A percentile compares a stretch with the other conserved stretches of the same genome.
These are phyloP conservation scores for Ophiothrix spiculata DNA, from an alignment of 35 echinoderm and acorn worm species.

Conservation along the genomic window DNA sequence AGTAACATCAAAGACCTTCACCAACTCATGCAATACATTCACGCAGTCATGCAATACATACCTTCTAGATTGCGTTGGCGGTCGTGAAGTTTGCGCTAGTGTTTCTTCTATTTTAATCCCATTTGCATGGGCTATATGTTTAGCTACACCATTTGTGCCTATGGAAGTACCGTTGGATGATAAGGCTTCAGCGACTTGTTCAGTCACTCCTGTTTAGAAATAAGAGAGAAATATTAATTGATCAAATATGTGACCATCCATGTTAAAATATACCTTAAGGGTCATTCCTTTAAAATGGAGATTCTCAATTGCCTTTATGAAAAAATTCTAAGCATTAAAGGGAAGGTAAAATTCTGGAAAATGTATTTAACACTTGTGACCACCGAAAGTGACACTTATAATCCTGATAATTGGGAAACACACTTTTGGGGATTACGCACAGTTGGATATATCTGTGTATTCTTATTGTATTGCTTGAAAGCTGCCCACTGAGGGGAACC, in stretches of 20 bases:
- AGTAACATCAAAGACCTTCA: too few relatives aligned
- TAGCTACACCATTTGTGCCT: slow-evolving; percentile 69
- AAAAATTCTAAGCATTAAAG: not conserved
- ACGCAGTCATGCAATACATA: not conserved
- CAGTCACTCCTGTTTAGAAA: slow-evolving; percentile 57
- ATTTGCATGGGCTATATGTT: slow-evolving; percentile 56
- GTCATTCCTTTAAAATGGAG: too few relatives aligned
- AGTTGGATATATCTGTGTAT: too few relatives aligned
- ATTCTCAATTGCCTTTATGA: not conserved
- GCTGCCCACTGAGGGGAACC: too few relatives aligned
- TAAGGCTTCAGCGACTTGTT: slow-evolving; percentile 75
- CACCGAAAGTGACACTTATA: too few relatives aligned
- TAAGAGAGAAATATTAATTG: not conserved
- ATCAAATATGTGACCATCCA: not conserved
- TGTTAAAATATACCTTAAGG: too few relatives aligned
- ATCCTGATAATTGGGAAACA: too few relatives aligned
- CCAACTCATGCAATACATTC: too few relatives aligned
- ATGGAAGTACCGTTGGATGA: slow-evolving; percentile 83
- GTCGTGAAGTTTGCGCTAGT: not conserved
- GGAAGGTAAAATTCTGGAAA: not conserved
- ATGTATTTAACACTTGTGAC: too few relatives aligned
- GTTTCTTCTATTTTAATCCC: slow-evolving; percentile 57
- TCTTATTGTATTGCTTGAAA: too few relatives aligned
- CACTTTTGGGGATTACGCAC: too few relatives aligned
- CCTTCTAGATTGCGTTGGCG: not conserved